Evolutionary conservation across 2,888 invertebrate genomes (phyloP), one percentile per base, ranked within the genome.

Genomic region (Xylota segnis): DNA sequence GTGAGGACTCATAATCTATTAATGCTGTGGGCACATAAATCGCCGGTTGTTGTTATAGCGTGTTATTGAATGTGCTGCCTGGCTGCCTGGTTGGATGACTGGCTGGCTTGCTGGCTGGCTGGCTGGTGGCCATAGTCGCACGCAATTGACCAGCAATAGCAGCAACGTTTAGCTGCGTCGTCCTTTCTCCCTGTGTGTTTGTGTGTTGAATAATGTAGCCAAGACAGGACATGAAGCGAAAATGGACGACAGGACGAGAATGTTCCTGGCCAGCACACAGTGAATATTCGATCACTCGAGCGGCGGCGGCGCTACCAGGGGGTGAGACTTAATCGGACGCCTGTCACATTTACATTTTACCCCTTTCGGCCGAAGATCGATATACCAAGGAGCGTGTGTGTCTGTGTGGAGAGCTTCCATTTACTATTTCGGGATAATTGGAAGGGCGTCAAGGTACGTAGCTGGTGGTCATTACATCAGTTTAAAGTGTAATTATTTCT

Each of bases 21-120:
- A 59, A 84, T 76, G 70, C 70, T 82, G 77, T 86, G 76, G 82
- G 86, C 86, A 86, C 82, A 77, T 86, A 77, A 82, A 82, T 82
- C 76, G 82, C 37, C 56, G 71, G 72, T 77, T 86, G 86, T 82
- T 86, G 81, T 77, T 86, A 76, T 86, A 82, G 82, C 82, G 66
- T 86, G 86, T 66, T 86, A 82, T 61, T 82, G 71, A 86, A 61
- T 71, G 81, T 68, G 14, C 14, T 43, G 58, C 68, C 72, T 68
- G 34, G 34, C 37, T 37, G 66, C 68, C 72, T 68, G 23, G 23
- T 2, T 23, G 23, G 23, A 23, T 23, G 23, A 68, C 66, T 68
- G 68, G 34, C n/a, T 84, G 65, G 70, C 32, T n/a, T n/a, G 74
- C 72, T 68, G 23, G 23, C 1, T 23, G 23, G 23, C 1, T 23